phyloP scores from a whole-genome alignment of 2,888 invertebrate genomes.

The Hololepta plana region DNA sequence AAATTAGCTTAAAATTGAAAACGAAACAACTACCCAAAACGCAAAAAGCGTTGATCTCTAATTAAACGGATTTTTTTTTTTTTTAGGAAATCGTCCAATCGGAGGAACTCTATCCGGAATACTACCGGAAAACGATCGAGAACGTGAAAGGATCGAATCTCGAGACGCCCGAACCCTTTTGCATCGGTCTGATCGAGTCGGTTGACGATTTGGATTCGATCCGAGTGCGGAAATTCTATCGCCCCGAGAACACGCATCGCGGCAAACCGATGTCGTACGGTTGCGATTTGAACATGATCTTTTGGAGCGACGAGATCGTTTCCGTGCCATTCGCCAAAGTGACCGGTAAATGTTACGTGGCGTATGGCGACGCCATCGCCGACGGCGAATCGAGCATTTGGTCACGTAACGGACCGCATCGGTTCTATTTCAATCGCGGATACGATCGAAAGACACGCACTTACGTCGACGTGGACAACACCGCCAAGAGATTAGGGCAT shows the following conservation, averaged over 20 bases:
- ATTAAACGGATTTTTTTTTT: conserved; percentile 3
- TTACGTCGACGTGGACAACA: conserved; percentile 41
- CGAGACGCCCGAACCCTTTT: conserved; percentile 58
- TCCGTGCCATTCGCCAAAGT: conserved; percentile 38
- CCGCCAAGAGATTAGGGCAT: conserved; percentile 37
- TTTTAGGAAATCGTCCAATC: too few species aligned
- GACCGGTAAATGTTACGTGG: conserved; percentile 48
- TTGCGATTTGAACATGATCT: conserved; percentile 53
- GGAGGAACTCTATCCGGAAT: conserved; percentile 63
- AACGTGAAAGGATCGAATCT: conserved; percentile 50
- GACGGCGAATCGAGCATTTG: conserved; percentile 35
- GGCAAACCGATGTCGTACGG: conserved; percentile 35
- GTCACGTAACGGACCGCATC: conserved; percentile 41
- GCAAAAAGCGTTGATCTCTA: too few species aligned
- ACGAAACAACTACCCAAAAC: too few species aligned
- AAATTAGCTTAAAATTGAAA: too few species aligned
- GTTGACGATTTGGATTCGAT: conserved; percentile 36
- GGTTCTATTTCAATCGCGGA: conserved; percentile 57
- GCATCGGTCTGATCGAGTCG: conserved; percentile 47
- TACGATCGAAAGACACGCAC: conserved; percentile 38
- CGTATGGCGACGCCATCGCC: conserved; percentile 37
- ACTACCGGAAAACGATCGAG: conserved; percentile 56
- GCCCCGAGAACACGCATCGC: conserved; percentile 57
- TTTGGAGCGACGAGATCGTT: conserved; percentile 66
- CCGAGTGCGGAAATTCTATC: conserved; percentile 48